Percentiles rank a stretch among this genome's conserved stretches.
Evolutionary conservation across 1,140 invertebrate species (phyloP).

Genomic region (Drosophila nasuta): DNA sequence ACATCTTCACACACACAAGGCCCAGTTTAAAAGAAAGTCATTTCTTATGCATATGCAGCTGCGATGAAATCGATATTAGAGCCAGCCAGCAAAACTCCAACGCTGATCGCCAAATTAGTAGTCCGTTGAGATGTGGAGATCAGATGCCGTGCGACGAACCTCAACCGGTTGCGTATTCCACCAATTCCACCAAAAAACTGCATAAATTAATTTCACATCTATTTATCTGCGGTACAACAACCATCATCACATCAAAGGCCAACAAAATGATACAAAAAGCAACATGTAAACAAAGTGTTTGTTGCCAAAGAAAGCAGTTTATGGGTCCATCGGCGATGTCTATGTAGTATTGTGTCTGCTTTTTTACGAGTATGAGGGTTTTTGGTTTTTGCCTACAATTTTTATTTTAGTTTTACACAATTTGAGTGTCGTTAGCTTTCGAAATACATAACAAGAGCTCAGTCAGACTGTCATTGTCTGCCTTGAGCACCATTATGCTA

Average conservation of each 20-base stretch:
- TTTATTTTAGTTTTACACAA: conserved; percentile 42
- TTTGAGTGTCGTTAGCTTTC: conserved; percentile 44
- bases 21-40: conserved; percentile 69
- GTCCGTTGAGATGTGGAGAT: conserved; percentile 43
- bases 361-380: conserved; percentile 6
- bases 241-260: conserved; percentile 20
- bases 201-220: conserved; percentile 57
- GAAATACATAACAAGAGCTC: conserved; percentile 28
- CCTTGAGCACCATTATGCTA: conserved; percentile 28
- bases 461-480: conserved; percentile 11
- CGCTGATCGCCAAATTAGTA: conserved; percentile 60
- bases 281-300: conserved; percentile 51
- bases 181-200: conserved; percentile 6
- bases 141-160: conserved; percentile 16
- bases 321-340: conserved; percentile 12
- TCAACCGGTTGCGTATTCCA: conserved; percentile 32
- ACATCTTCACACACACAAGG: not conserved
- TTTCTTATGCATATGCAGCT: conserved; percentile 51
- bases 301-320: conserved; percentile 62
- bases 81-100: conserved; percentile 1
- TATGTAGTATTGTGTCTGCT: conserved; percentile 14
- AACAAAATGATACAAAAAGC: conserved; percentile 33
- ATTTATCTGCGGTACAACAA: conserved; percentile 46
- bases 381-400: conserved; percentile 23
- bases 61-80: conserved; percentile 27